Base-by-base conservation (phyloP, 2,888 invertebrate species). In the Napeogenes inachia region DNA sequence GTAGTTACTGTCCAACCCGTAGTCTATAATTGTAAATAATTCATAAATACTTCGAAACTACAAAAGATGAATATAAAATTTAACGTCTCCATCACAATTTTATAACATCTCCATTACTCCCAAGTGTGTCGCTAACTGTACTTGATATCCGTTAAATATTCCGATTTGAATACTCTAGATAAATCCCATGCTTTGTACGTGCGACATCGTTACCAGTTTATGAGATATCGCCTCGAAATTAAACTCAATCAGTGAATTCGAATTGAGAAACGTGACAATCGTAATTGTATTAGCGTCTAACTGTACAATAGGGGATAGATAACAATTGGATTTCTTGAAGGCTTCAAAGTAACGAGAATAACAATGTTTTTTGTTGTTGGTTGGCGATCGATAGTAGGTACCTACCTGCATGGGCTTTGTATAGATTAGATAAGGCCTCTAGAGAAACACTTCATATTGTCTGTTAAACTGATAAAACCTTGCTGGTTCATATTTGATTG, bases 61-160 rank as follows among this genome's bases (percentile, higher is more conserved):
- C 50, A 60, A 60, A 63, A 59, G n/a, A 50, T 30, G 56, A 21
- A 54, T 45, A 56, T 56, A 63, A 63, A 63, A 35, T 54, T 56
- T 63, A 38, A 63, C 59, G 56, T 59, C 59, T 63, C 42, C 56
- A 63, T 63, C 61, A 42, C 45, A 50, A 59, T 60, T 61, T 60
- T 21, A 21, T 21, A 50, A 66, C 61, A 60, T 58, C 56, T 63
- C 60, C 59, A 64, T 64, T 59, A 50, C 62, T 58, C 64, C 54
- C 67, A 64, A 64, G 64, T 62, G 61, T 64, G 64, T 61, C 67
- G 47, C 61, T 67, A 64, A 67, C 67, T 67, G 67, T 64, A 67
- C 64, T 56, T 62, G 56, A 64, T 66, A 64, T 64, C 66, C 66
- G 64, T 64, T 67, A 67, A 67, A 67, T 67, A 64, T 57, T 60